A percentile compares a stretch with the other conserved stretches of the same genome.
phyloP scores from a whole-genome alignment of 2,888 invertebrate genomes.

The Brenthis daphne region DNA sequence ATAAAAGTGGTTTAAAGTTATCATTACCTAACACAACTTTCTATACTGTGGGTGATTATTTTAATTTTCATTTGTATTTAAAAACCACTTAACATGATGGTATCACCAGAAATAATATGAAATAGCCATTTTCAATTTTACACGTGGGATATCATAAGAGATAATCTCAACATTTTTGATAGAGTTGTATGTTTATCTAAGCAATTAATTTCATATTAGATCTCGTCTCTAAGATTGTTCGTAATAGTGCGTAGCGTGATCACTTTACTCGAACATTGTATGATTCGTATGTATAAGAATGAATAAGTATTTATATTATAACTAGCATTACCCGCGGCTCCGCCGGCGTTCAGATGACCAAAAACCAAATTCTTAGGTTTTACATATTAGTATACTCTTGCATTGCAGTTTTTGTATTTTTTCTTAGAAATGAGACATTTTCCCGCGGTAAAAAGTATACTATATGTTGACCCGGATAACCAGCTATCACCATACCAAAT shows the following conservation, averaged over 20 bases:
- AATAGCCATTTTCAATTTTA: slow-evolving; percentile 10
- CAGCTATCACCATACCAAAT: too few species aligned
- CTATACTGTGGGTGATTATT: not conserved
- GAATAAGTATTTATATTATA: not conserved
- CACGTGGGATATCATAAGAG: slow-evolving; percentile 7
- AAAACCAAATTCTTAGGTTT: too few species aligned
- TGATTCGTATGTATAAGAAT: not conserved
- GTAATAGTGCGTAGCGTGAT: slow-evolving; percentile 28
- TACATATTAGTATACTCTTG: too few species aligned
- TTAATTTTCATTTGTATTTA: slow-evolving; percentile 6
- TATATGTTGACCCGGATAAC: too few species aligned
- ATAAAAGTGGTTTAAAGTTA: too few species aligned
- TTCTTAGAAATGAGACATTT: too few species aligned
- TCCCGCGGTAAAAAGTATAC: too few species aligned
- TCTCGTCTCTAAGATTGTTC: slow-evolving; percentile 22
- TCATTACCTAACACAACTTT: too few species aligned
- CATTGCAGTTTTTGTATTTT: too few species aligned
- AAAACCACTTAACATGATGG: not conserved
- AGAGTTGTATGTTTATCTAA: slow-evolving; percentile 31
- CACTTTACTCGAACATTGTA: not conserved
- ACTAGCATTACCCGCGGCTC: too few species aligned
- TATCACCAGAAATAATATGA: slow-evolving; percentile 8
- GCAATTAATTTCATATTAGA: slow-evolving; percentile 35
- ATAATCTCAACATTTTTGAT: slow-evolving; percentile 26
- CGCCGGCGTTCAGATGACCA: too few species aligned